A percentile compares a stretch with the other conserved stretches of the same genome.
Evolutionary conservation across 2,888 invertebrate genomes (phyloP).

Genomic region (Pyrocoelia pectoralis): DNA sequence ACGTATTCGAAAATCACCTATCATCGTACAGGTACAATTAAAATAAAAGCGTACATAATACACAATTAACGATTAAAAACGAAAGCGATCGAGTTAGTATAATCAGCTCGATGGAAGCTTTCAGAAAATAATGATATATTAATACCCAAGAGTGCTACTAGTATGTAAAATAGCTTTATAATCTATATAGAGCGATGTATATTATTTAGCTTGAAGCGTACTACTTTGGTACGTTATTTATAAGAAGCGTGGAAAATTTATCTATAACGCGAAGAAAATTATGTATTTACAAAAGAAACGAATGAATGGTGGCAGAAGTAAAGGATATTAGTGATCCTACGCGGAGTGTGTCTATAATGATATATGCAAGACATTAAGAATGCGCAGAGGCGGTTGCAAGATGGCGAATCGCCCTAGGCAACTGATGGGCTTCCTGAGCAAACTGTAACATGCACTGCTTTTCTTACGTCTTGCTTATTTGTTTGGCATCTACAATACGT

Average conservation of each 20-base stretch:
- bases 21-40: background rate
- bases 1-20: background rate
- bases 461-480: conserved; percentile 28
- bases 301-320: conserved; percentile 48
- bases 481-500: conserved; percentile 24
- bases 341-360: conserved; percentile 62
- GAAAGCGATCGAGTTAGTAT: conserved; percentile 31
- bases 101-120: conserved; percentile 47
- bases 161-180: conserved; percentile 60
- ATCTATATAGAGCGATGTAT: conserved; percentile 58
- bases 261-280: conserved; percentile 21
- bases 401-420: conserved; percentile 48
- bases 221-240: conserved; percentile 39
- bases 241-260: conserved; percentile 19
- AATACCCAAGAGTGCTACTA: conserved; percentile 58
- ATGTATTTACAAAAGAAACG: conserved; percentile 21
- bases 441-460: conserved; percentile 36
- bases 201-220: conserved; percentile 52
- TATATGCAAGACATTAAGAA: conserved; percentile 56
- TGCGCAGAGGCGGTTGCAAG: conserved; percentile 56
- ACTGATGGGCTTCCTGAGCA: conserved; percentile 13
- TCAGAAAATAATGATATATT: conserved; percentile 59
- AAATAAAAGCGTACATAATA: background rate
- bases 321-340: conserved; percentile 54
- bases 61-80: conserved; percentile 18